Evolutionary conservation across 2,113 vertebrate species (phyloP).

Genomic region (Trichomycterus rosablanca): DNA sequence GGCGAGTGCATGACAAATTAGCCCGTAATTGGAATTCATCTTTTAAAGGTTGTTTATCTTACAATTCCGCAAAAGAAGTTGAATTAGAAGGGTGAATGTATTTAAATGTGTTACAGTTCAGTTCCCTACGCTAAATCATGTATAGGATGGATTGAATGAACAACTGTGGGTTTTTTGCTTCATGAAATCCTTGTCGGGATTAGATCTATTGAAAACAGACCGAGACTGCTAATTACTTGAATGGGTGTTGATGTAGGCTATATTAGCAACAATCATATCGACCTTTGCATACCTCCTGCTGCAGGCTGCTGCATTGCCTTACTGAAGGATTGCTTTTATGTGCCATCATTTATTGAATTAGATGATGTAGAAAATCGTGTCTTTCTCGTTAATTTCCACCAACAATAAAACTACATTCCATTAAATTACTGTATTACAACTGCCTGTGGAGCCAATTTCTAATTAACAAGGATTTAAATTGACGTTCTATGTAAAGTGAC

Average conservation of each 20-base stretch:
- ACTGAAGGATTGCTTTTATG: constrained; percentile 27
- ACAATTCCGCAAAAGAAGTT: no score
- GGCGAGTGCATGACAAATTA: constrained; percentile 64
- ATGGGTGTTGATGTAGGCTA: constrained; percentile 1
- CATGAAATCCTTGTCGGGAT: background rate
- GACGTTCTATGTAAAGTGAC: constrained; percentile 49
- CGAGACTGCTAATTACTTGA: constrained; percentile 22
- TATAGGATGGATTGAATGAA: constrained; percentile 18
- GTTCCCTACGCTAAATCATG: no score
- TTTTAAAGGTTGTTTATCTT: no score
- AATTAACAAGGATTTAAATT: constrained; percentile 75
- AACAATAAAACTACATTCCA: constrained; percentile 39
- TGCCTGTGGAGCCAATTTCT: constrained; percentile 66
- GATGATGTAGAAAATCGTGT: constrained; percentile 27
- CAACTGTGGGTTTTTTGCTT: constrained; percentile 22
- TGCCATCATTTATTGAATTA: constrained; percentile 41
- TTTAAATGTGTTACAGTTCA: background rate
- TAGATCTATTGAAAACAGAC: constrained; percentile 13
- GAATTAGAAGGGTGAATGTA: constrained; percentile 20
- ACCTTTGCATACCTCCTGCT: constrained; percentile 15
- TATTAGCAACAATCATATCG: background rate
- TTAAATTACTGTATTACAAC: constrained; percentile 42
- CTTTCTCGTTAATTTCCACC: no score
- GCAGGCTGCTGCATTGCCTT: constrained; percentile 18
- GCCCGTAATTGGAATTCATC: constrained; percentile 66